These are phyloP conservation scores for Leuciscus idus DNA, from an alignment of 2,113 vertebrate genomes.

Conservation along the genomic window DNA sequence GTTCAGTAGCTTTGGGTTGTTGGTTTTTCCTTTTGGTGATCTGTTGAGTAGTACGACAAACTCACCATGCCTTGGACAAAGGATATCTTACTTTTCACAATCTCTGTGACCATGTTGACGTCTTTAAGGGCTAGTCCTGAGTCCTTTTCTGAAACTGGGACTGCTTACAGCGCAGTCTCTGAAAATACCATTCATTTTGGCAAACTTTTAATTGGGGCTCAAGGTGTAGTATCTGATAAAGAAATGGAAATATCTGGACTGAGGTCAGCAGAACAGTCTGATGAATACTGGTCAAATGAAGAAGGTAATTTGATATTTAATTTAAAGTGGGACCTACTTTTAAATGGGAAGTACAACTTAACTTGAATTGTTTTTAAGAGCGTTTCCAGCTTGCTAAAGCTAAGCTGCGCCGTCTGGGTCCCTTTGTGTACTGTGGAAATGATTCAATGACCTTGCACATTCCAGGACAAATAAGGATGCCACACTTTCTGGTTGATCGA, in stretches of 20 bases:
- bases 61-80: background rate
- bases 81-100: background rate
- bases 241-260: background rate
- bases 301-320: background rate
- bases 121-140: background rate
- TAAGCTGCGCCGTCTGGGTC: background rate
- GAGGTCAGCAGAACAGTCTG: background rate
- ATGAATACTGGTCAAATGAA: background rate
- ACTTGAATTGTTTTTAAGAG: background rate
- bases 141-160: background rate
- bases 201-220: background rate
- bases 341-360: background rate
- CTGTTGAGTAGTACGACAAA: too few relatives aligned
- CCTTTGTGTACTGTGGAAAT: slow-evolving; percentile 48
- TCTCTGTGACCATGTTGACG: background rate
- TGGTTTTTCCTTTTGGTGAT: background rate
- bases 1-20: background rate
- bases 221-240: background rate
- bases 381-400: background rate
- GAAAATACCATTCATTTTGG: background rate
- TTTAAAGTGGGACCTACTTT: background rate
- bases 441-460: slow-evolving; percentile 49
- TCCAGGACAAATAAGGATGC: background rate
- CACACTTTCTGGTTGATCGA: slow-evolving; percentile 56
- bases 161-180: too few relatives aligned